Conservation (phyloP, 1,140 invertebrate genomes). For the Dolichoris vasculosae region DNA sequence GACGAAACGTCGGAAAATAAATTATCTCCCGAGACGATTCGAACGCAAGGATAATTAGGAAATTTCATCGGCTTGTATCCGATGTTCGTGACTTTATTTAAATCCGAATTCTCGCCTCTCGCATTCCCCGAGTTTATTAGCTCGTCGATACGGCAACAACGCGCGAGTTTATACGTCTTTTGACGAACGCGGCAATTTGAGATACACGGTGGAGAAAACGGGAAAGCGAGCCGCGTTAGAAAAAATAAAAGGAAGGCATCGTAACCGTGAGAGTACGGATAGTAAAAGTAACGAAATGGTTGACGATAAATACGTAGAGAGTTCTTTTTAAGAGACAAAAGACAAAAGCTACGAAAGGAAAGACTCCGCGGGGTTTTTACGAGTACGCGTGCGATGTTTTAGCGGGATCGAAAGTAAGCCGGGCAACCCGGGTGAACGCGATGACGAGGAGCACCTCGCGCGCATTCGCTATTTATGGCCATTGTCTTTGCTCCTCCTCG, state of each 20-base stretch:
- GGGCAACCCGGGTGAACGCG: not conserved
- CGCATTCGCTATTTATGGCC: constrained; percentile 22
- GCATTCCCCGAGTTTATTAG: not conserved
- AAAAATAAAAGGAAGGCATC: not conserved
- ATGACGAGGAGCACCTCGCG: not conserved
- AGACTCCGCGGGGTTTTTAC: not conserved
- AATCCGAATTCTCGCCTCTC: too few relatives aligned
- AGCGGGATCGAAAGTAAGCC: not conserved
- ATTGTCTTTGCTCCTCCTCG: constrained; percentile 5
- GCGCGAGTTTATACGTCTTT: not conserved
- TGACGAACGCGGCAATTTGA: not conserved
- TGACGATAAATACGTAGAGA: not conserved
- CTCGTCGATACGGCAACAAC: not conserved
- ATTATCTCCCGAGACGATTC: too few relatives aligned
- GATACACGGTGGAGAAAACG: not conserved
- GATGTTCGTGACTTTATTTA: too few relatives aligned
- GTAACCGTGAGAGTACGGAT: not conserved
- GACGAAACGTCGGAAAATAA: too few relatives aligned
- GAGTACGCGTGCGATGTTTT: not conserved
- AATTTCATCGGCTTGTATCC: too few relatives aligned
- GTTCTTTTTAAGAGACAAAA: constrained; percentile 9
- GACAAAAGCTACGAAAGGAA: not conserved
- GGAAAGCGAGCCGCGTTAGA: not conserved
- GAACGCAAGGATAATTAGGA: too few relatives aligned
- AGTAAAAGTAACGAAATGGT: not conserved